These are phyloP conservation scores for Thamnaconus septentrionalis DNA, from an alignment of 2,113 vertebrate genomes.

Conservation along the genomic window DNA sequence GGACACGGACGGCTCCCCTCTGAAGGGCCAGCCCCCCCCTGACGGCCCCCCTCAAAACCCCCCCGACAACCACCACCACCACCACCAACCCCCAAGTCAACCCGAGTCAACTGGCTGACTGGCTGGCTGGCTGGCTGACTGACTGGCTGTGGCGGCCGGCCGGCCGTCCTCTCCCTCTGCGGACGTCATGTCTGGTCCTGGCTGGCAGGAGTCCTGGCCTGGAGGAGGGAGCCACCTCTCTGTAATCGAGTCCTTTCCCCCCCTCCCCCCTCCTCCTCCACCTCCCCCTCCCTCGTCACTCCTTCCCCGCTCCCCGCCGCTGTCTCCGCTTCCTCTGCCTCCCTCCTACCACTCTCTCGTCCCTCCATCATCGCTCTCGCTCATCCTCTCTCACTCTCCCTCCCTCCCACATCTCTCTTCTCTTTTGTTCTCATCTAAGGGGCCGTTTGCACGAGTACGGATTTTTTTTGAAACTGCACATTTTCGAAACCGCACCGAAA, in stretches of 20 bases:
- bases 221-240: conserved; percentile 72
- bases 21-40: conserved; percentile 55
- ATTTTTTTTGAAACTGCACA: no score
- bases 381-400: conserved; percentile 11
- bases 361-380: neutral
- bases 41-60: conserved; percentile 57
- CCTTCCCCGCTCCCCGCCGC: neutral
- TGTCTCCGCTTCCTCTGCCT: neutral
- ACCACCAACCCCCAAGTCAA: no score
- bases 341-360: neutral
- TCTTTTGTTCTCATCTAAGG: neutral
- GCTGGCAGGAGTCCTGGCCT: conserved; percentile 91
- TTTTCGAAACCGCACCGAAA: no score
- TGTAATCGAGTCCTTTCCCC: conserved; percentile 77
- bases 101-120: no score
- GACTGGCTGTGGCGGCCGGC: conserved; percentile 72
- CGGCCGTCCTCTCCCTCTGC: conserved; percentile 80
- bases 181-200: conserved; percentile 94
- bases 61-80: conserved; percentile 39
- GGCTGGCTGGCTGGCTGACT: no score
- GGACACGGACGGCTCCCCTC: conserved; percentile 47
- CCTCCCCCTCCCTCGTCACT: neutral
- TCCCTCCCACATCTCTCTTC: conserved; percentile 16
- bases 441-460: no score
- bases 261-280: conserved; percentile 48